Evolutionary conservation across 2,113 vertebrate genomes (phyloP).

Genomic region (Elephas maximus): DNA sequence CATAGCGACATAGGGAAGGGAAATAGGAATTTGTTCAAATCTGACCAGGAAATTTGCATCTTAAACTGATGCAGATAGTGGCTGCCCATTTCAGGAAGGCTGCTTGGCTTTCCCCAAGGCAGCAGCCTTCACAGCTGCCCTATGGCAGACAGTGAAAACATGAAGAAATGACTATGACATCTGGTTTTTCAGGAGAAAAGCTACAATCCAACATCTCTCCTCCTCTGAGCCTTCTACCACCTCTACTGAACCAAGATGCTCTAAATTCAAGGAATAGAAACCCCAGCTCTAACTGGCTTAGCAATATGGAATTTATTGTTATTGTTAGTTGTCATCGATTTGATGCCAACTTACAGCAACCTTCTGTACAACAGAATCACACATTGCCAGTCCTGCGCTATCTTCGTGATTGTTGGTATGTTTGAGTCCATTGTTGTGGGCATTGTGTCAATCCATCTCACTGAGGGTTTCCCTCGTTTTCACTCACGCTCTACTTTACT

Average conservation of each 20-base stretch:
- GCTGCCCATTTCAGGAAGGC: not conserved
- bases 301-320: not conserved
- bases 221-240: not conserved
- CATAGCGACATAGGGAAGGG: not conserved
- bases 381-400: not conserved
- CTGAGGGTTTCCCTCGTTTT: not conserved
- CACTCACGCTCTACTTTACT: not conserved
- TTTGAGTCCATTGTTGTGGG: not conserved
- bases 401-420: not conserved
- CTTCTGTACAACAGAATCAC: not conserved
- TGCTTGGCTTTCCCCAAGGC: no score
- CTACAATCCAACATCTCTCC: no score
- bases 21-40: not conserved
- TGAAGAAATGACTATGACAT: not conserved
- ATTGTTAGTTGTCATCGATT: not conserved
- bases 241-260: not conserved
- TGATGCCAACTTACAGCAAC: not conserved
- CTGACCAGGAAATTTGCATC: constrained; percentile 5
- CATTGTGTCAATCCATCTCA: not conserved
- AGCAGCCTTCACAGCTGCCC: not conserved
- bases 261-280: not conserved
- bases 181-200: no score
- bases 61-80: not conserved
- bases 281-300: not conserved
- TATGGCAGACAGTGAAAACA: not conserved